Base-by-base conservation (phyloP, 23 tunicate species). In the Clavelina lepadiformis region DNA sequence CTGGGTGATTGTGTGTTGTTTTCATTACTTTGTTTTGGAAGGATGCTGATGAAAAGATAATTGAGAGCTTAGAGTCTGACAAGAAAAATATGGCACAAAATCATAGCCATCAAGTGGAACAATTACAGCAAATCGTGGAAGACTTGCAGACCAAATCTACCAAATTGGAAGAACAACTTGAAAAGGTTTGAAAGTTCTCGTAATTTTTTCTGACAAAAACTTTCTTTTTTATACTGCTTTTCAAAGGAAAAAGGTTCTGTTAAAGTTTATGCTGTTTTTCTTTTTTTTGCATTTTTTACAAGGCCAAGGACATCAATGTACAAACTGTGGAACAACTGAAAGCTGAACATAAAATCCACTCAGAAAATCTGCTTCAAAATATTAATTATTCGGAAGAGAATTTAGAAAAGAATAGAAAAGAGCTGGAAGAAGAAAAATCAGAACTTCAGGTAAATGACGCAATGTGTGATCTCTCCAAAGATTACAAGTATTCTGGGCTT, bases 361-460 rank as follows among this genome's bases (percentile, higher is more conserved):
- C 38, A 28, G 24, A 8, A 18, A 37, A 35, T 5, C 50, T 3
- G 56, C 64, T 21, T 55, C 64, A 22, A 27, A 56, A 46, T n/a
- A n/a, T n/a, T n/a, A n/a, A n/a, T n/a, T n/a, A n/a, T n/a, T n/a
- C n/a, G n/a, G n/a, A n/a, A n/a, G 52, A 63, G 25, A 71, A 74
- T 33, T 30, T 74, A 34, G 61, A 27, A 7, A 31, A 34, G 15
- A 63, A 51, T 62, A 27, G 34, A 25, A 63, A 62, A 49, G 61
- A 47, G 13, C 5, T 51, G 32, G 62, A 35, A 21, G 35, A 33
- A 51, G 44, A 47, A n/a, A 62, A 61, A 27, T 13, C 31, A 35
- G 71, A 62, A 33, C 32, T 65, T 18, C 54, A 65, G 71, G 71
- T 65, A 65, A 11, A 11, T 41, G 15, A 11, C 2, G 30, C 29